A percentile compares a stretch with the other conserved stretches of the same genome.
These are phyloP conservation scores for Epiperipatus broadwayi DNA, from an alignment of 2,888 invertebrate species.

Conservation along the genomic window DNA sequence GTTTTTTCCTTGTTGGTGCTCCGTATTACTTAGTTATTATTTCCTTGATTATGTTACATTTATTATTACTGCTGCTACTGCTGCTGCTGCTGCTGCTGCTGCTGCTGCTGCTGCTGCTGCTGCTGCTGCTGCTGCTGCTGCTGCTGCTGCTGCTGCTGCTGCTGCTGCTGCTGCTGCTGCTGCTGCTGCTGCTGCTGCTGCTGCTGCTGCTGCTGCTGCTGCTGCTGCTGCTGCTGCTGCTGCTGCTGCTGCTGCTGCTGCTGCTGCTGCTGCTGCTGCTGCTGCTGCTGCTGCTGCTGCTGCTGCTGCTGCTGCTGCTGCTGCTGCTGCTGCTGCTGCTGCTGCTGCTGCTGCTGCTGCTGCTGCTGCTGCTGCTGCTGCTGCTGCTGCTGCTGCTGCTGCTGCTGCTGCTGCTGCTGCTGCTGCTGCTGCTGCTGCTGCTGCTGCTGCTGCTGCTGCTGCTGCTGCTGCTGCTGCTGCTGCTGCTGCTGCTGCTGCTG, in stretches of 20 bases:
- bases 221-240: slow-evolving; percentile 3
- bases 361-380: slow-evolving; percentile 3
- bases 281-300: slow-evolving; percentile 3
- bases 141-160: slow-evolving; percentile 3
- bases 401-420: slow-evolving; percentile 3
- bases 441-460: slow-evolving; percentile 3
- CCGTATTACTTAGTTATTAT: too few relatives aligned
- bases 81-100: slow-evolving; percentile 3
- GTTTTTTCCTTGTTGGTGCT: too few relatives aligned
- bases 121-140: slow-evolving; percentile 3
- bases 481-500: slow-evolving; percentile 3
- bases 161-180: slow-evolving; percentile 3
- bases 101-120: slow-evolving; percentile 3
- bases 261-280: slow-evolving; percentile 3
- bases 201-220: slow-evolving; percentile 3
- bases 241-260: slow-evolving; percentile 3
- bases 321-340: too few relatives aligned
- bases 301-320: background rate
- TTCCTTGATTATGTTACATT: too few relatives aligned
- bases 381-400: slow-evolving; percentile 3
- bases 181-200: slow-evolving; percentile 3
- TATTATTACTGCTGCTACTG: slow-evolving; percentile 3
- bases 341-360: slow-evolving; percentile 3
- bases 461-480: slow-evolving; percentile 3
- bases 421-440: slow-evolving; percentile 3